Evolutionary conservation across 1,140 invertebrate genomes (phyloP).

Genomic region (Dinoponera quadriceps): DNA sequence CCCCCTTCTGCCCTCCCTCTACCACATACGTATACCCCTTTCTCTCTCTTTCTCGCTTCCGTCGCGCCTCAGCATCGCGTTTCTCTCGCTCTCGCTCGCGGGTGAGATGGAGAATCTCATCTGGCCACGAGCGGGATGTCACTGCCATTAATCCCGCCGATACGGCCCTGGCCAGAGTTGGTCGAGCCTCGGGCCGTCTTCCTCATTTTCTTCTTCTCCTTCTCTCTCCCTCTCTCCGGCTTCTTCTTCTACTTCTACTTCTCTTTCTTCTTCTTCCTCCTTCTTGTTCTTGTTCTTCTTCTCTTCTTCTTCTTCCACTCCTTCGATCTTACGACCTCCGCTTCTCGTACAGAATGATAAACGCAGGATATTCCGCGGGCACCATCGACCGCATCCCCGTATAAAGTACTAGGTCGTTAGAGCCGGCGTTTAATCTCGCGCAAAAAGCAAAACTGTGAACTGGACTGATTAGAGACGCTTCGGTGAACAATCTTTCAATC

Average conservation of each 20-base stretch:
- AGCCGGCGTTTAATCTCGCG: constrained; percentile 62
- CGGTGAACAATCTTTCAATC: constrained; percentile 34
- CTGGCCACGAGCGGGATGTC: constrained; percentile 79
- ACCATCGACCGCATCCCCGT: constrained; percentile 58
- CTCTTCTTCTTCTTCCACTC: constrained; percentile 44
- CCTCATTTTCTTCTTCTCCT: constrained; percentile 70
- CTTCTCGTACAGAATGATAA: constrained; percentile 69
- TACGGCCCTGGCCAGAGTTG: constrained; percentile 74
- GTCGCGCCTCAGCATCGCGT: constrained; percentile 37
- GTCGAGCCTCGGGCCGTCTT: constrained; percentile 63
- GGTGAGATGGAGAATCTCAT: constrained; percentile 72
- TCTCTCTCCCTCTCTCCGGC: constrained; percentile 26
- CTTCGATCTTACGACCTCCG: constrained; percentile 70
- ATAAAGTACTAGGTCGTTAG: constrained; percentile 68
- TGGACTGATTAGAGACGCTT: constrained; percentile 63
- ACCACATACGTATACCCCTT: constrained; percentile 20
- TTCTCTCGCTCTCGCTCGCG: constrained; percentile 58
- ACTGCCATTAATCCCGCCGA: constrained; percentile 81
- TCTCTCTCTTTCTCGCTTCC: constrained; percentile 38
- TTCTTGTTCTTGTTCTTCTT: constrained; percentile 34
- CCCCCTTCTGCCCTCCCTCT: constrained; percentile 14
- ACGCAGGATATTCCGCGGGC: constrained; percentile 69
- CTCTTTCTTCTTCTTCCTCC: constrained; percentile 37
- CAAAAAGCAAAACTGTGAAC: constrained; percentile 60
- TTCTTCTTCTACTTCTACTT: constrained; percentile 25